A percentile compares a stretch with the other conserved stretches of the same genome.
Conservation (phyloP, 2,797 vertebrate species). For the Passerculus sandwichensis region DNA sequence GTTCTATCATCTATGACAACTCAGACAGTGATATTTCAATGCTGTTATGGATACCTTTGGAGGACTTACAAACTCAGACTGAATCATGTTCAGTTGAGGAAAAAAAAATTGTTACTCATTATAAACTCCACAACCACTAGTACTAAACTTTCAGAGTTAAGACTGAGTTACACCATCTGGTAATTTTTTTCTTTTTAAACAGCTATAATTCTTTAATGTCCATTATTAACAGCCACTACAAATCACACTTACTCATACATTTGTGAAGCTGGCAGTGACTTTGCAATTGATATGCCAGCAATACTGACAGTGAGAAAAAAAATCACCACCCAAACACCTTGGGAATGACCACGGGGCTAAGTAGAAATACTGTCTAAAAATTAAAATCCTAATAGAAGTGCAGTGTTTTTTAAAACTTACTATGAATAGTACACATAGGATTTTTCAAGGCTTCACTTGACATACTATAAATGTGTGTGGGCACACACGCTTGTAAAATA, state of each 20-base stretch:
- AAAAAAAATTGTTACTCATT: not conserved
- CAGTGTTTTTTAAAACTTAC: not conserved
- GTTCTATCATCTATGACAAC: not conserved
- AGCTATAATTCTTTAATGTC: not conserved
- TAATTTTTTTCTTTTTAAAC: not conserved
- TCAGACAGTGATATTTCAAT: not conserved
- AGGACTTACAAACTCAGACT: not conserved
- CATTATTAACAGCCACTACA: not conserved
- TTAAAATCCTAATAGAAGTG: not conserved
- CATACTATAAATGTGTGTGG: not conserved
- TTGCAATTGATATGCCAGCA: not conserved
- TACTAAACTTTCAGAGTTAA: not conserved
- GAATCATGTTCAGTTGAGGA: not conserved
- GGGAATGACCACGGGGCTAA: not conserved
- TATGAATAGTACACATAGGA: not conserved
- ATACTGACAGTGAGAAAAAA: not conserved
- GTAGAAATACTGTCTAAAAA: not conserved
- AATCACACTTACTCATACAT: not conserved
- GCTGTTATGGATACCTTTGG: not conserved
- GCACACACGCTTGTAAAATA: accelerated
- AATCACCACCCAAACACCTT: not conserved
- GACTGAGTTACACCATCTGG: not conserved
- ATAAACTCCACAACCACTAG: accelerated
- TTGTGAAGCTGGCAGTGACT: not conserved
- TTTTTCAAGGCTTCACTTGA: not conserved